Conservation (phyloP, 2,113 vertebrate species). For the Daphoenositta chrysoptera region DNA sequence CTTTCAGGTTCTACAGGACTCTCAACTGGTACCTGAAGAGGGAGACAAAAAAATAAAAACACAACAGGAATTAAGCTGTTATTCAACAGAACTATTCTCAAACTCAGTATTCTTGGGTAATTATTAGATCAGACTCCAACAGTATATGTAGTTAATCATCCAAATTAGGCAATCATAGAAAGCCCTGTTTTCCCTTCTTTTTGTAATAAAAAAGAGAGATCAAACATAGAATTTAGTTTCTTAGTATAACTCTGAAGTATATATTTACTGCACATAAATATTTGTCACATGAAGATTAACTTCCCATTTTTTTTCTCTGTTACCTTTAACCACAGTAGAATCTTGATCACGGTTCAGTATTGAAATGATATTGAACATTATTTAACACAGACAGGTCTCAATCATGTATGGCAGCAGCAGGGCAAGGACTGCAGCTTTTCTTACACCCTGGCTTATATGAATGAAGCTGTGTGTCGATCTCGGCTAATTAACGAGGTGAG, state of each 20-base stretch:
- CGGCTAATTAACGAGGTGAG: neutral
- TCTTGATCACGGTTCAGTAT: neutral
- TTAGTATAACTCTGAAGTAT: neutral
- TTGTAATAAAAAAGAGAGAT: neutral
- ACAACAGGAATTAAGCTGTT: neutral
- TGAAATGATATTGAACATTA: neutral
- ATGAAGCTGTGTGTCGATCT: neutral
- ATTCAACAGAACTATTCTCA: neutral
- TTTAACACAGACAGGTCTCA: neutral
- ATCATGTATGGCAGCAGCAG: neutral
- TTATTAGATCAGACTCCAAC: neutral
- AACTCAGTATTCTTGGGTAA: neutral
- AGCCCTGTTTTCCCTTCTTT: neutral
- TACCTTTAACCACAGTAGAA: neutral
- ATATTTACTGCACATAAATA: neutral
- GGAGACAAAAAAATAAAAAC: neutral
- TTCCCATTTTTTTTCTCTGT: neutral
- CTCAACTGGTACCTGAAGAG: slow-evolving; percentile 68
- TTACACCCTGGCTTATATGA: neutral
- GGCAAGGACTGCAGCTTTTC: neutral
- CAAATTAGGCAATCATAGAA: neutral
- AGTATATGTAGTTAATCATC: neutral
- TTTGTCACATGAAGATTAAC: neutral
- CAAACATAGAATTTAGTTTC: neutral
- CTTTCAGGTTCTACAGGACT: slow-evolving; percentile 66